phyloP scores from a whole-genome alignment of 92 coral and sea anemone species.

The Siderastrea radians region DNA sequence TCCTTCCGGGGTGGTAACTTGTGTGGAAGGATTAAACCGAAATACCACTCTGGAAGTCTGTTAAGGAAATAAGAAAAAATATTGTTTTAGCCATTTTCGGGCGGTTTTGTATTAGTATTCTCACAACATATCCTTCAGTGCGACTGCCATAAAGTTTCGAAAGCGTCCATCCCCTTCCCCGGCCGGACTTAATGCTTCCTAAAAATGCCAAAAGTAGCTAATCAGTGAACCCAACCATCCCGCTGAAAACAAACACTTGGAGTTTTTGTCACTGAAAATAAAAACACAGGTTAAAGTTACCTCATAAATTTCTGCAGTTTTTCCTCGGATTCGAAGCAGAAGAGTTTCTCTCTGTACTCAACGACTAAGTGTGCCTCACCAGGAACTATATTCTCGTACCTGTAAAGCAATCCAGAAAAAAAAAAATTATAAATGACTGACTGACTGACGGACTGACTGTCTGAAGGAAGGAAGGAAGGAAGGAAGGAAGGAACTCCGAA shows the following conservation, averaged over 20 bases:
- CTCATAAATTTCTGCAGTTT: constrained; percentile 94
- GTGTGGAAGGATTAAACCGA: constrained; percentile 90
- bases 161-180: too few relatives aligned
- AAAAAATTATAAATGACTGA: neutral
- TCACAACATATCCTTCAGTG: too few relatives aligned
- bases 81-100: too few relatives aligned
- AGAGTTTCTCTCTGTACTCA: constrained; percentile 86
- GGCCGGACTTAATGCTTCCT: too few relatives aligned
- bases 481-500: neutral
- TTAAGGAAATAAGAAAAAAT: neutral
- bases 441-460: too few relatives aligned
- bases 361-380: constrained; percentile 95
- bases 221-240: too few relatives aligned
- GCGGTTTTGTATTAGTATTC: too few relatives aligned
- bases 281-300: constrained; percentile 20
- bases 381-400: constrained; percentile 91
- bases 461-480: neutral
- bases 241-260: too few relatives aligned
- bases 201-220: too few relatives aligned
- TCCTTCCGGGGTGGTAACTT: constrained; percentile 93
- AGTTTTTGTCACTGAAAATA: too few relatives aligned
- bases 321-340: constrained; percentile 88
- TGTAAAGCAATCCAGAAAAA: constrained; percentile 21
- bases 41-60: constrained; percentile 91
- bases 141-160: too few relatives aligned